phyloP scores from a whole-genome alignment of 1,140 invertebrate species.

The Caenorhabditis inopinata region DNA sequence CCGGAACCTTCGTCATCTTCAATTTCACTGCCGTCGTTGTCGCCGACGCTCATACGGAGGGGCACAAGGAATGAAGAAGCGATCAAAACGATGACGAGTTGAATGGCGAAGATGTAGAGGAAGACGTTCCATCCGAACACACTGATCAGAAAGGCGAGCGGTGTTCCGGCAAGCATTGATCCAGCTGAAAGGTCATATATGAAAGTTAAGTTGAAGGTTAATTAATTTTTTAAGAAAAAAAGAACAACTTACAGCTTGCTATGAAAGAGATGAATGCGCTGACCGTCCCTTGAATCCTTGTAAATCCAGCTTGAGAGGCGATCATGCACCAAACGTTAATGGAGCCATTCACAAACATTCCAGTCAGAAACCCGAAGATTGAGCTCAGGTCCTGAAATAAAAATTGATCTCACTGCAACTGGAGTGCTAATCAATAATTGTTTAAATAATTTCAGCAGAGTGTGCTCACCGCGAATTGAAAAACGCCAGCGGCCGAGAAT shows the following conservation, averaged over 20 bases:
- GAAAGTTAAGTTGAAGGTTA: no score
- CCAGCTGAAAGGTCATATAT: neutral
- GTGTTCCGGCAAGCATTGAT: conserved; percentile 4
- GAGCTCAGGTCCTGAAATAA: neutral
- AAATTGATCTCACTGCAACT: neutral
- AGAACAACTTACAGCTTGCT: conserved; percentile 7
- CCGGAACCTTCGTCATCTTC: neutral
- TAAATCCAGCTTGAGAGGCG: neutral
- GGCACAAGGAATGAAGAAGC: neutral
- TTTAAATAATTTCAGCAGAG: neutral
- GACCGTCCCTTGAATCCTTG: neutral
- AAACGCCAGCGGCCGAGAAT: neutral
- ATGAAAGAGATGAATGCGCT: conserved; percentile 15
- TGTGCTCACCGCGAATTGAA: neutral
- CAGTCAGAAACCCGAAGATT: conserved; percentile 4
- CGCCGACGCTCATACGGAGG: neutral
- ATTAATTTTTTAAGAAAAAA: no score
- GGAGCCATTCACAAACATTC: conserved; percentile 12
- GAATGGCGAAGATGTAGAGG: conserved; percentile 4
- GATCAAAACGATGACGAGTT: neutral
- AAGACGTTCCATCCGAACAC: neutral
- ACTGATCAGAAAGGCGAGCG: conserved; percentile 1
- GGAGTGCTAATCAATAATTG: neutral
- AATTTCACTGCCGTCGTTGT: neutral
- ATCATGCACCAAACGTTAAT: conserved; percentile 22